A percentile compares a stretch with the other conserved stretches of the same genome.
Evolutionary conservation across 2,888 invertebrate genomes (phyloP).

Genomic region (Synanthedon formicaeformis): DNA sequence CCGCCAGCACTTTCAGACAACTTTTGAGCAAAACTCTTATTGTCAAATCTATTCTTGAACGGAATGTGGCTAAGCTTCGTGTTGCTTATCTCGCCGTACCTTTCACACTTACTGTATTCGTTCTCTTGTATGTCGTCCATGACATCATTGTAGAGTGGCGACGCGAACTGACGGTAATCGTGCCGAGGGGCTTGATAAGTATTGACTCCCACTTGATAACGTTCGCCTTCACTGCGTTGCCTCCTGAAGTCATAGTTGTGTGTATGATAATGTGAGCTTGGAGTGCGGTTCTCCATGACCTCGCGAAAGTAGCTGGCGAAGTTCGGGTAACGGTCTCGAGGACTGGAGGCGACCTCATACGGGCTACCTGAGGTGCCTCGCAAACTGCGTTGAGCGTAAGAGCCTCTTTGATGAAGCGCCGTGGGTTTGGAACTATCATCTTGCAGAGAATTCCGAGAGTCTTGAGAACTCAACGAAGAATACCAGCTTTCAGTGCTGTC

Average conservation of each 20-base stretch:
- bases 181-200: conserved; percentile 37
- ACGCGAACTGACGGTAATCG: conserved; percentile 57
- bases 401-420: conserved; percentile 37
- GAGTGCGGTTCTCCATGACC: conserved; percentile 36
- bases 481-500: conserved; percentile 61
- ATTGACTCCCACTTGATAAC: conserved; percentile 35
- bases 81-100: conserved; percentile 59
- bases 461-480: conserved; percentile 34
- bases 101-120: conserved; percentile 60
- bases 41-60: conserved; percentile 41
- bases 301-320: conserved; percentile 61
- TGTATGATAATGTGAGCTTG: conserved; percentile 31
- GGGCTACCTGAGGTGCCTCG: conserved; percentile 36
- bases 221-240: conserved; percentile 39
- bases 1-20: conserved; percentile 34
- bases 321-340: conserved; percentile 52
- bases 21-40: conserved; percentile 57
- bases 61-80: conserved; percentile 37
- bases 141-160: conserved; percentile 51
- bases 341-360: conserved; percentile 49
- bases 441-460: conserved; percentile 23
- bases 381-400: conserved; percentile 32
- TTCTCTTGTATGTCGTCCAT: conserved; percentile 66
- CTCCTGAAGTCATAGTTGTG: conserved; percentile 37
- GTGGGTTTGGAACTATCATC: conserved; percentile 30